Percentiles rank a stretch among this genome's conserved stretches.
Evolutionary conservation across 2,113 vertebrate genomes (phyloP).

Genomic region (Pelecanoides urinatrix): DNA sequence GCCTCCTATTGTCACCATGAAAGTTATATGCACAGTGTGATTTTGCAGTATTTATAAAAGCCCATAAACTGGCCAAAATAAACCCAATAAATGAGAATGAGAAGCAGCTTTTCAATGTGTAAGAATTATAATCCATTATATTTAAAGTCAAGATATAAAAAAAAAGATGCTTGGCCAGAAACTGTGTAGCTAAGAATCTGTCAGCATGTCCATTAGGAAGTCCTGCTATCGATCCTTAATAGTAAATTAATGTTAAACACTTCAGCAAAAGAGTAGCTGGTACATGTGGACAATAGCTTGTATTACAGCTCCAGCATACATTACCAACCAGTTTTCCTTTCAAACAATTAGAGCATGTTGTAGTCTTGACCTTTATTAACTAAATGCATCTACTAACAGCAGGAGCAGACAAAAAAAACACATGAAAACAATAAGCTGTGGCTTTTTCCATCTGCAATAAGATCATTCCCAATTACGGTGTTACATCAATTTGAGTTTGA

Average conservation of each 20-base stretch:
- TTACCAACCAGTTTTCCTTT: background rate
- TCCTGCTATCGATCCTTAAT: background rate
- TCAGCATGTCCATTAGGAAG: constrained; percentile 24
- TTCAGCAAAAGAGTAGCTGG: background rate
- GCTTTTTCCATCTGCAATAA: background rate
- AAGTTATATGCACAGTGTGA: background rate
- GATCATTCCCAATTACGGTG: background rate
- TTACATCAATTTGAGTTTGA: background rate
- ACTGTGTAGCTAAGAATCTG: background rate
- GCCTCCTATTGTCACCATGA: background rate
- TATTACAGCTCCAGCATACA: background rate
- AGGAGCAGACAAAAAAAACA: background rate
- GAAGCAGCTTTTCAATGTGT: constrained; percentile 13
- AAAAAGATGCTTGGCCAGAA: constrained; percentile 1
- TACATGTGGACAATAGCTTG: background rate
- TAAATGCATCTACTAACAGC: background rate
- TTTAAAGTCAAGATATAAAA: constrained; percentile 7
- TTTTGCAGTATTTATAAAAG: background rate
- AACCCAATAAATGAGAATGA: constrained; percentile 9
- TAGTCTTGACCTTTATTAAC: background rate
- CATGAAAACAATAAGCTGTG: background rate
- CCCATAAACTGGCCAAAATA: background rate
- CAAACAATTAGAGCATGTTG: background rate
- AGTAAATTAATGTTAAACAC: background rate
- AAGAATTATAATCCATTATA: background rate